These are phyloP conservation scores for Chrysopa pallens DNA, from an alignment of 1,140 invertebrate genomes.

Conservation along the genomic window DNA sequence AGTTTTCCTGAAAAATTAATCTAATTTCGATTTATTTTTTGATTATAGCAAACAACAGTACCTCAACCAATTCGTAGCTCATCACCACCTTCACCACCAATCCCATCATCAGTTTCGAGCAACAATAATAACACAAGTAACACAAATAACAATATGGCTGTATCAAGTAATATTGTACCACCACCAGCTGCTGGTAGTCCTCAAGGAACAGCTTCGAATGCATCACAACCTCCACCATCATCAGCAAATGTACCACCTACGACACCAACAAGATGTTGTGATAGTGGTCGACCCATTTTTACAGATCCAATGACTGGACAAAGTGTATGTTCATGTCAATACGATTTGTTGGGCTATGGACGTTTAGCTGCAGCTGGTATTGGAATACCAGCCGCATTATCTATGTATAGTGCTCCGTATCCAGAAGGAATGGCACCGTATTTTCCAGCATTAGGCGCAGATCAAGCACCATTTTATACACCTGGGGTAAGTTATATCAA, in stretches of 20 bases:
- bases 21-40: background rate
- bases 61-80: background rate
- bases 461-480: conserved; percentile 66
- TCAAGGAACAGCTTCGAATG: conserved; percentile 3
- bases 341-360: conserved; percentile 63
- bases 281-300: conserved; percentile 77
- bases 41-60: conserved; percentile 6
- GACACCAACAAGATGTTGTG: conserved; percentile 56
- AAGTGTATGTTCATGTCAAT: conserved; percentile 53
- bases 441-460: conserved; percentile 58
- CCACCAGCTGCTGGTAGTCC: background rate
- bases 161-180: background rate
- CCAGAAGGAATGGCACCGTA: conserved; percentile 64
- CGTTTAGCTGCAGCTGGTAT: conserved; percentile 49
- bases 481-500: conserved; percentile 45
- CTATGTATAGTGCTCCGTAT: conserved; percentile 59
- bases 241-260: conserved; percentile 24
- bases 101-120: conserved; percentile 25
- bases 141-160: conserved; percentile 16
- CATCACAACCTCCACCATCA: conserved; percentile 28
- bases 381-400: conserved; percentile 30
- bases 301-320: conserved; percentile 84
- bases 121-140: conserved; percentile 12
- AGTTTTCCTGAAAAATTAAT: no score
- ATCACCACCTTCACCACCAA: conserved; percentile 11